phyloP scores from a whole-genome alignment of 2,888 invertebrate species.

The Melinaea menophilus region DNA sequence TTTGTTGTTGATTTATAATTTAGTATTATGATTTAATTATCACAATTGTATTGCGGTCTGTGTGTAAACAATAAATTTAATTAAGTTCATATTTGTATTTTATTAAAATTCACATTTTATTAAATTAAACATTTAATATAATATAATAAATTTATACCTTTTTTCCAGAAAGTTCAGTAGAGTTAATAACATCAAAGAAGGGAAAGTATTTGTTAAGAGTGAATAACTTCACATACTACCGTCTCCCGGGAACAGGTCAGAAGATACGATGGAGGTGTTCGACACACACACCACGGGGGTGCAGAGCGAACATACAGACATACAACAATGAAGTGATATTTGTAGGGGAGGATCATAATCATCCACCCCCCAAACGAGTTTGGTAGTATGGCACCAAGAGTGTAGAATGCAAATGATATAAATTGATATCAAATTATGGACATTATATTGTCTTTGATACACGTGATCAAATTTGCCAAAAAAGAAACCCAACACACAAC shows the following conservation, averaged over 20 bases:
- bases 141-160: background rate
- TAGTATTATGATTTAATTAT: no score
- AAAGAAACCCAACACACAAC: no score
- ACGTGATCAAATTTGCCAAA: no score
- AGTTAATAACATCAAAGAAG: conserved; percentile 33
- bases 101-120: no score
- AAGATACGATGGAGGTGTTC: conserved; percentile 30
- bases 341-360: conserved; percentile 26
- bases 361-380: conserved; percentile 12
- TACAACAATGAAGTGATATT: conserved; percentile 22
- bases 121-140: no score
- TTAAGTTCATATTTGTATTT: no score
- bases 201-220: conserved; percentile 36
- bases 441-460: no score
- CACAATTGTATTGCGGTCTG: no score
- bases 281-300: conserved; percentile 27
- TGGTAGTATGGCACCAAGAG: conserved; percentile 31
- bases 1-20: no score
- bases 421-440: no score
- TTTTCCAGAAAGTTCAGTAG: conserved; percentile 28
- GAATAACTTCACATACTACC: conserved; percentile 32
- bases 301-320: conserved; percentile 42
- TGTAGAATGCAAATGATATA: conserved; percentile 19
- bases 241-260: background rate
- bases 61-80: no score